Base-by-base conservation (phyloP, 1,140 invertebrate species). In the Thalassaphorura encarpata region DNA sequence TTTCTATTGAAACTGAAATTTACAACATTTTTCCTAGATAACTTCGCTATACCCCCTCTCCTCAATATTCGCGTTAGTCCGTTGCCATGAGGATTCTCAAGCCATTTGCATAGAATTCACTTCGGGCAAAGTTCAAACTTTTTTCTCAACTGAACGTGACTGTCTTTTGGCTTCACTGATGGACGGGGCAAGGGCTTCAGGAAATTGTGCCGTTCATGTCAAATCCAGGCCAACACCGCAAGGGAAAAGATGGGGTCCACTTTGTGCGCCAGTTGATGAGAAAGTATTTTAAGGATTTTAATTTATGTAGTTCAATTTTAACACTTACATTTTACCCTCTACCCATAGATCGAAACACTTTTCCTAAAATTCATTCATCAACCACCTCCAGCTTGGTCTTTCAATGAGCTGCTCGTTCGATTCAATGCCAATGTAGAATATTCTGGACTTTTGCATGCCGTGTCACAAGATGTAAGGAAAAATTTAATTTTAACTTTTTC, bases 401-500 rank as follows among this genome's bases (percentile, higher is more conserved):
- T 79, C 58, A 66, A 72, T 58, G 77, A 81, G 52, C 71, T 77
- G 42, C 80, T 98, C 2, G 80, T 87, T 53, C 75, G 95, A 61
- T 99, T 99, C 70, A 99, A 99, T 75, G 87, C 89, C 42, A 99
- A 99, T 71, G 80, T 98, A 66, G 89, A 95, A 3, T 99, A 99
- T 71, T 97, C 89, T 73, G 96, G 97, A 27, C 81, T 99, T 29
- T 80, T 93, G 56, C 94, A 98, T 75, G 91, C 92, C 66, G 83
- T 94, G 42, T 93, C 89, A 33, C 90, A 92, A 77, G 94, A 98
- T 74, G 91, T 94, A 79, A 81, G 83, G 75, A 15, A 15, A 0
- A 45, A 52, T 46, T 33, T 41, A 8, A 48, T 8, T 27, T 48
- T 28, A 18, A 45, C 21, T 5, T 21, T 5, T 5, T 29, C 28